Conservation (phyloP, 1,140 invertebrate genomes). For the Linepithema humile region DNA sequence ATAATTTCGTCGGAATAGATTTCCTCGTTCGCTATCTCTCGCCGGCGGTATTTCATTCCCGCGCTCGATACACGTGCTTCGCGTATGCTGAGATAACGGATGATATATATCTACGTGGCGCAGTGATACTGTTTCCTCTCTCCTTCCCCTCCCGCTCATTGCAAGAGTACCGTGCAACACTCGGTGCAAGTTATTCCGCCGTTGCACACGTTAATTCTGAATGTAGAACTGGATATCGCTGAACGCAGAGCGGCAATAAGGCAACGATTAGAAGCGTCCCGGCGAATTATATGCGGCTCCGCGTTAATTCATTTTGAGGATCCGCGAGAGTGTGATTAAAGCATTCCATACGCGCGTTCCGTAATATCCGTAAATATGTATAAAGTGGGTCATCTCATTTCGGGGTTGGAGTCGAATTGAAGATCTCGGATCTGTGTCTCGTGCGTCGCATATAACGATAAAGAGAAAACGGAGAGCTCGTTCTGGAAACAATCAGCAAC, state of each 20-base stretch:
- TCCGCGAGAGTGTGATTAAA: background rate
- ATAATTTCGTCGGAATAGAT: constrained; percentile 55
- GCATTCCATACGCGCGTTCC: background rate
- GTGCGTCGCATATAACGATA: constrained; percentile 18
- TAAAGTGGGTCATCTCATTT: background rate
- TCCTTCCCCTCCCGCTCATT: no score
- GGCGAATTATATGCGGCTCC: background rate
- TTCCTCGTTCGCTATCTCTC: constrained; percentile 47
- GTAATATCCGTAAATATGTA: background rate
- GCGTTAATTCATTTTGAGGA: background rate
- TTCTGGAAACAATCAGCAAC: constrained; percentile 50
- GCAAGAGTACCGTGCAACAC: background rate
- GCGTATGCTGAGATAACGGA: constrained; percentile 49
- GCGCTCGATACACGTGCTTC: constrained; percentile 51
- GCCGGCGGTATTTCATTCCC: constrained; percentile 35
- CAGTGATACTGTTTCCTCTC: constrained; percentile 2
- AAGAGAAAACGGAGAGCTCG: constrained; percentile 58
- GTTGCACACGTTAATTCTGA: constrained; percentile 11
- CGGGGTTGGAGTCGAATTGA: no score
- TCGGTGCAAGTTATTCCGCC: constrained; percentile 22
- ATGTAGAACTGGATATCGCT: constrained; percentile 21
- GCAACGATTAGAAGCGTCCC: background rate
- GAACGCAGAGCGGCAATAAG: background rate
- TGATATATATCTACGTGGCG: constrained; percentile 32
- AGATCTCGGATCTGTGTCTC: background rate